These are phyloP conservation scores for Alectoris magna DNA, from an alignment of 2,797 vertebrate species.

Conservation along the genomic window DNA sequence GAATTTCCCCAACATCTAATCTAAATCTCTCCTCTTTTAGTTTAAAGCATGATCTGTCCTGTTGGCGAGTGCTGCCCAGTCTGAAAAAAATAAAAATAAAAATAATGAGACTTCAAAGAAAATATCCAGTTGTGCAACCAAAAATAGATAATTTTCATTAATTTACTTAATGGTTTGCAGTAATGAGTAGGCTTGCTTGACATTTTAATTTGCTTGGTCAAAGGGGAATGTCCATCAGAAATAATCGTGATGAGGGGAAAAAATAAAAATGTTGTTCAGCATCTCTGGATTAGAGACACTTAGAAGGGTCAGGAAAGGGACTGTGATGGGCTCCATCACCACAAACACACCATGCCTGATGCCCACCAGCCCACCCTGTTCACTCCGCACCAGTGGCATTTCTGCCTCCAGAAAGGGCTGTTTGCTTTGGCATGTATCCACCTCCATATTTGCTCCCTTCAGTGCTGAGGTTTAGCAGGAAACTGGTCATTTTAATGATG, in stretches of 20 bases:
- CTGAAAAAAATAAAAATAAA: background rate
- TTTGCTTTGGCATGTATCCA: background rate
- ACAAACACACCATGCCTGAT: rapidly evolving
- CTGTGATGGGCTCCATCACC: background rate
- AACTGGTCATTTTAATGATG: background rate
- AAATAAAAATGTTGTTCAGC: background rate
- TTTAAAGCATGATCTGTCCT: background rate
- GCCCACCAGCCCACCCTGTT: rapidly evolving
- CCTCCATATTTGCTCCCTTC: rapidly evolving
- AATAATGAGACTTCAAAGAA: background rate
- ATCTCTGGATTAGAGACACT: background rate
- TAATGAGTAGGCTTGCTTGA: background rate
- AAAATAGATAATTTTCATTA: background rate
- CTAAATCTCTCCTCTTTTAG: too few species aligned
- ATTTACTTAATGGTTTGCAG: background rate
- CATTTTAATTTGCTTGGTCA: background rate
- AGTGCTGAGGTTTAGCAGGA: background rate
- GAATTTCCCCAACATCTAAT: too few species aligned
- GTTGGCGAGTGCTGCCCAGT: background rate
- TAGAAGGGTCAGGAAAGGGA: background rate
- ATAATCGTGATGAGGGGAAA: rapidly evolving
- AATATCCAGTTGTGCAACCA: background rate
- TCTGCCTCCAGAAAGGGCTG: background rate
- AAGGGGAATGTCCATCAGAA: background rate
- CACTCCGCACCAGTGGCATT: background rate